phyloP scores from a whole-genome alignment of 2,797 vertebrate genomes.

The Limnodromus scolopaceus region DNA sequence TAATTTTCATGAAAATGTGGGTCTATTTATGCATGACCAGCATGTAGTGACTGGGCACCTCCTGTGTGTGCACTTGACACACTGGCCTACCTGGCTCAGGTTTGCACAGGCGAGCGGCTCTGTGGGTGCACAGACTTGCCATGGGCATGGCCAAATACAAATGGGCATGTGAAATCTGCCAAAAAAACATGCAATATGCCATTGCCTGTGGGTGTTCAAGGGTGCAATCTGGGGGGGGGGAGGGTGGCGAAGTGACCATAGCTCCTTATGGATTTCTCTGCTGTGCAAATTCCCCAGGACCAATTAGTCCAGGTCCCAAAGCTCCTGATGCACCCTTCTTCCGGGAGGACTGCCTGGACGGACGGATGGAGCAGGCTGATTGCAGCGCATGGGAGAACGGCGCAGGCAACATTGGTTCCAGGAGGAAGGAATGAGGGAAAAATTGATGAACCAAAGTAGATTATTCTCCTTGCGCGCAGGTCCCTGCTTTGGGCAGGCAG shows the following conservation, averaged over 20 bases:
- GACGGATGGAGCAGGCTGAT: not conserved
- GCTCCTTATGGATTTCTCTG: not conserved
- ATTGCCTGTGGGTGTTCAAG: not conserved
- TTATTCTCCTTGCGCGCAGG: not conserved
- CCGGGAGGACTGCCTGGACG: not conserved
- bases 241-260: not conserved
- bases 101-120: accelerated
- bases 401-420: not conserved
- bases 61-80: accelerated
- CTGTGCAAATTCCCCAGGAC: not conserved
- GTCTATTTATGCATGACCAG: not conserved
- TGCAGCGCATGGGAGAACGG: accelerated
- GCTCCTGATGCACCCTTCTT: not conserved
- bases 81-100: not conserved
- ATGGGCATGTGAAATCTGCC: accelerated
- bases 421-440: not conserved
- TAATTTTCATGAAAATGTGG: not conserved
- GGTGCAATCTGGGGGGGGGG: not conserved
- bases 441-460: not conserved
- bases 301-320: not conserved
- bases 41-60: accelerated
- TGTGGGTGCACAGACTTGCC: not conserved
- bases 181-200: not conserved
- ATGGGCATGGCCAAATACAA: not conserved
- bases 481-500: not conserved